Base-by-base conservation (phyloP, 1,140 invertebrate species). In the Drosophila willistoni region DNA sequence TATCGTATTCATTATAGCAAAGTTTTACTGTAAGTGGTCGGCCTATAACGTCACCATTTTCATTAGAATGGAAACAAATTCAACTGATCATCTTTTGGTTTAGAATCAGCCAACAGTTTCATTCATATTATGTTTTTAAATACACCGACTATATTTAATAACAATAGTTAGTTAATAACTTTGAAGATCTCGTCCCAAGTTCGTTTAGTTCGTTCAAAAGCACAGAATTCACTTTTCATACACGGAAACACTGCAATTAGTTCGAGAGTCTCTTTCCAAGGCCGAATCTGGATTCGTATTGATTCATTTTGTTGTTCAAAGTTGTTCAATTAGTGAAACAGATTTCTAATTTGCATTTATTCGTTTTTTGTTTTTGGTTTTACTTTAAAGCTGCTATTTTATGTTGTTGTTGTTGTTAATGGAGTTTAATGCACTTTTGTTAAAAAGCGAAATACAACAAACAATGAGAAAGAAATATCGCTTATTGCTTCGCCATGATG, bases 301-400 rank as follows among this genome's bases (percentile, higher is more conserved):
- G 25, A 29, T 33, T 55, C 4, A 19, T 13, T 55, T 29, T 13
- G 22, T 56, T 29, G 6, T 55, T n/a, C 3, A 2, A 0, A n/a
- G 22, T 56, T 60, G 17, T 41, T 41, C 9, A 22, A 39, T 61
- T 19, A 60, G 22, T 41, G 44, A 61, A 61, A 39, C 36, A 41
- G 25, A 19, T 61, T 39, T 39, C 6, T 36, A 41, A n/a, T 61
- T 61, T 42, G 17, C 36, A 61, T 61, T 61, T 39, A 61, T 13
- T 14, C n/a, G n/a, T 22, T 22, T 7, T 25, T 33, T 13, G 1
- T 34, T 34, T 34, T 7, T 9, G 0, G 7, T 36, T 51, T 51
- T 22, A 22, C 3, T 7, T 51, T 22, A 10, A 12, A 14, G 7
- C 44, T 9, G 44, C 2, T 19, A 19, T 1, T 47, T 47, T 14